Evolutionary conservation across 2,797 vertebrate genomes (phyloP).

Genomic region (Melanotaenia trifasciata): DNA sequence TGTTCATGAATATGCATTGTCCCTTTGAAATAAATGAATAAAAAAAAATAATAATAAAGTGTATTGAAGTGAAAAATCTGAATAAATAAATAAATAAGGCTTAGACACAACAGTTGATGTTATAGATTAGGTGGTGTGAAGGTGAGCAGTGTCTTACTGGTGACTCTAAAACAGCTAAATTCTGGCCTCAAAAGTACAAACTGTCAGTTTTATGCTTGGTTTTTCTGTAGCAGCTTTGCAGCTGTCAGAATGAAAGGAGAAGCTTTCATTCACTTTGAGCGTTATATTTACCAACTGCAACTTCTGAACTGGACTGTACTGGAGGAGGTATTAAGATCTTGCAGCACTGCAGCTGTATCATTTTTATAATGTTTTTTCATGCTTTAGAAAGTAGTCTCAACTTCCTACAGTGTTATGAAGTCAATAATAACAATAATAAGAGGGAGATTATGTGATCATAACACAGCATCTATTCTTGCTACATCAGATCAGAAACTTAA

Average conservation of each 20-base stretch:
- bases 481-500: neutral
- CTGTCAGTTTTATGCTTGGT: too few species aligned
- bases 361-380: neutral
- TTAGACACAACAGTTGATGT: neutral
- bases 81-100: too few species aligned
- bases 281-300: constrained; percentile 10
- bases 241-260: too few species aligned
- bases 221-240: too few species aligned
- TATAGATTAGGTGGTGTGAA: neutral
- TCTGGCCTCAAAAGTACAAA: too few species aligned
- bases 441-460: neutral
- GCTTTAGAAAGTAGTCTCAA: neutral
- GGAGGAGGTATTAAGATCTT: neutral
- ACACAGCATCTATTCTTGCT: neutral
- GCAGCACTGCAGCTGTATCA: neutral
- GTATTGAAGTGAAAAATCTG: too few species aligned
- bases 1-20: too few species aligned
- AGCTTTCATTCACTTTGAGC: constrained; percentile 13
- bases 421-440: neutral
- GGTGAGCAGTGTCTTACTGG: neutral
- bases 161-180: neutral
- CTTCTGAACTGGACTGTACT: neutral
- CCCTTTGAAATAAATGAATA: too few species aligned
- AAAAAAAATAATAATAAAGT: too few species aligned
- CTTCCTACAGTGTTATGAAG: neutral